Evolutionary conservation across 2,888 invertebrate species (phyloP).

Genomic region (Hirtodrosophila cameraria): DNA sequence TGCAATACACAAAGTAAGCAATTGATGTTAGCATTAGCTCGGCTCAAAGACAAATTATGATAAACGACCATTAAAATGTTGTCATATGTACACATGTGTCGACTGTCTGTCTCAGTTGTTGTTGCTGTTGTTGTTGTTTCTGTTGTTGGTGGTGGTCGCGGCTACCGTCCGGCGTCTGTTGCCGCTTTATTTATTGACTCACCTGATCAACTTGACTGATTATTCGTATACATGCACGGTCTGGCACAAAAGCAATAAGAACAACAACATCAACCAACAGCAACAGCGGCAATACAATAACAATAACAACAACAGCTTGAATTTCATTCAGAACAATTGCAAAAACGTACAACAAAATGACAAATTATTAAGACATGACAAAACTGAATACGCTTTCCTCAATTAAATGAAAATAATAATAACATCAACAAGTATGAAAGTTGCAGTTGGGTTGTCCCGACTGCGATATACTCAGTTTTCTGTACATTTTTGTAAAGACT

Average conservation of each 20-base stretch:
- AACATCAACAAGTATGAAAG: too few relatives aligned
- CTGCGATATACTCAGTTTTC: too few relatives aligned
- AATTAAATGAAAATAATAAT: too few relatives aligned
- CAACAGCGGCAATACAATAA: slow-evolving; percentile 3
- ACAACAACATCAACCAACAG: slow-evolving; percentile 19
- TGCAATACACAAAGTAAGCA: slow-evolving; percentile 40
- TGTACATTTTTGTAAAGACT: too few relatives aligned
- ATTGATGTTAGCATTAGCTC: slow-evolving; percentile 67
- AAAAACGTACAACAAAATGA: slow-evolving; percentile 5
- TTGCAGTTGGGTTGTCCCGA: too few relatives aligned
- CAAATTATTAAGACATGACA: background rate
- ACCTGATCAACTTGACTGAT: slow-evolving; percentile 83
- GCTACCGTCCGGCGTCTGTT: slow-evolving; percentile 56
- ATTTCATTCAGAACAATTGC: slow-evolving; percentile 48
- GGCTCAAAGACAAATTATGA: slow-evolving; percentile 72
- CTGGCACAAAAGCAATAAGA: slow-evolving; percentile 26
- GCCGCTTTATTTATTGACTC: slow-evolving; percentile 82
- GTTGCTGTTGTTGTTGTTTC: background rate
- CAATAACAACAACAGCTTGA: slow-evolving; percentile 24
- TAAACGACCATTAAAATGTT: slow-evolving; percentile 74
- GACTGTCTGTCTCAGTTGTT: slow-evolving; percentile 9
- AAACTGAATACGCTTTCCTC: slow-evolving; percentile 3
- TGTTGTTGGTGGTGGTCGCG: slow-evolving; percentile 27
- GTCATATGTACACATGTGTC: slow-evolving; percentile 72
- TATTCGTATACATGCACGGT: slow-evolving; percentile 81